Evolutionary conservation across 2,113 vertebrate species (phyloP).

Genomic region (Propithecus coquereli): DNA sequence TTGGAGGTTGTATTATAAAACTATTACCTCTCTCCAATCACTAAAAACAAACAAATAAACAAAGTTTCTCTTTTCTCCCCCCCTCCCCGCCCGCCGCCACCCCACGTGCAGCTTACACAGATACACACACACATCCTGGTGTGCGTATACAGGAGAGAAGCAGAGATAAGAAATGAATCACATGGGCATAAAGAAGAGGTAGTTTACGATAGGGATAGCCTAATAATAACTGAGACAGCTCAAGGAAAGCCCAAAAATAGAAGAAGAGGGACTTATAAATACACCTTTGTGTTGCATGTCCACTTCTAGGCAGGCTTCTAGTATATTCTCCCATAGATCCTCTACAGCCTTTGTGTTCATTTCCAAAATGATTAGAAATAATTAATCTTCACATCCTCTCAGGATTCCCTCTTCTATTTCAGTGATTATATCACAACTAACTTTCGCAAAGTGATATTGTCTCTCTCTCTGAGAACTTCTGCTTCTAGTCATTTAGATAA

Average conservation of each 20-base stretch:
- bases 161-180: neutral
- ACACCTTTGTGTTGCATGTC: no score
- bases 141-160: neutral
- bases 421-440: neutral
- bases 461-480: neutral
- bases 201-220: neutral
- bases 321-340: neutral
- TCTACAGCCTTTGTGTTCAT: neutral
- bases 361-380: neutral
- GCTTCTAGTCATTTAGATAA: neutral
- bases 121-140: neutral
- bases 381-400: neutral
- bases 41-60: neutral
- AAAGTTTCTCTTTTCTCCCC: neutral
- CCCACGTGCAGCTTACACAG: no score
- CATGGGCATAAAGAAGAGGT: neutral
- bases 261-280: neutral
- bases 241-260: neutral
- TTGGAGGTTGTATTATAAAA: neutral
- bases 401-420: neutral
- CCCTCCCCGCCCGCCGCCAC: neutral
- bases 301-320: neutral
- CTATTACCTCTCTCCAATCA: neutral
- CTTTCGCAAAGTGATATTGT: neutral
- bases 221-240: neutral